Evolutionary conservation across 1,140 invertebrate species (phyloP), one percentile per base, ranked within the genome.

Genomic region (Archivesica marissinica): DNA sequence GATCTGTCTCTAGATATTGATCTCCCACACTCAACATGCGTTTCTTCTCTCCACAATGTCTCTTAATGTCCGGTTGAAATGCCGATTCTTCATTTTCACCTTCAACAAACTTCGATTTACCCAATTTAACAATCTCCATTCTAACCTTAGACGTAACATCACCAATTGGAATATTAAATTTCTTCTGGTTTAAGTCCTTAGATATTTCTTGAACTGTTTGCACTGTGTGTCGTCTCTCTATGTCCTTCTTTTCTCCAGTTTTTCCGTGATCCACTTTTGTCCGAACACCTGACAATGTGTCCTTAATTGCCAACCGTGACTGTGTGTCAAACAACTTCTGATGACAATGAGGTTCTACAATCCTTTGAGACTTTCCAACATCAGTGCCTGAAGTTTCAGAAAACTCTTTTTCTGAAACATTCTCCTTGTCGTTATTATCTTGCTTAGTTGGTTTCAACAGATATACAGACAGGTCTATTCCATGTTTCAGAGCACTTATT

Each of bases 1-100:
- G 39, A 66, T 83, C 80, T 23, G 80, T 83, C 52, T 83, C 80
- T 38, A 83, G 41, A 59, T 74, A 83, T 15, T 64, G 38, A 33
- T 72, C 56, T 3, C 61, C 80, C n/a, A 44, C 64, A 44, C 41
- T 50, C 23, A 52, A 0, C 11, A 2, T 25, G 30, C 54, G n/a
- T 35, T 33, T 52, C 13, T 39, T 50, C 17, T 74, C 79, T 6
- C 59, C 41, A 44, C 44, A 68, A 30, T 64, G 35, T 52, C 44
- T 70, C 70, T 83, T 83, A 23, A 47, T 83, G 11, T 72, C 39
- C 28, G 68, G 47, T 35, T 61, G 35, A 9, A 39, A 25, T 3
- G n/a, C 25, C 3, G 56, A n/a, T 11, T 28, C 56, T 25, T 2
- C 15, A 47, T 33, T 47, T 33, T 25, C 3, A 3, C 68, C 68